Evolutionary conservation across 2,888 invertebrate species (phyloP), one percentile per base, ranked within the genome.

Genomic region (Mylabris sibirica): DNA sequence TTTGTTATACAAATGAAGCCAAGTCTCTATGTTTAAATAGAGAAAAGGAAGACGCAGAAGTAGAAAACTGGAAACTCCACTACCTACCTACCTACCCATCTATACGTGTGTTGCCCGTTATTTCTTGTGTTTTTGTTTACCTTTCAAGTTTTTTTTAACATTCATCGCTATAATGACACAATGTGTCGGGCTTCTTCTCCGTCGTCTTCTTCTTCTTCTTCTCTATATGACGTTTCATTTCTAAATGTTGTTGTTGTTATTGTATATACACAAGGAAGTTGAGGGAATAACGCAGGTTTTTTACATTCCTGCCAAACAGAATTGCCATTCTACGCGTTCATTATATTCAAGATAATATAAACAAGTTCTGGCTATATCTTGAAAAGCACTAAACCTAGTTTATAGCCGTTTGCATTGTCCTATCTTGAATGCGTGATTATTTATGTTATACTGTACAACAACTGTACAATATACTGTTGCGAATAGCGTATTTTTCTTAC

Each of bases 1-100:
- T 81, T 80, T 81, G 80, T 80, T 81, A 80, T 74, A 76, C 76
- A 82, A 81, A 81, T 78, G 79, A 80, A 79, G 78, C 77, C 24
- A 22, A 57, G 73, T 69, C 67, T 74, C 71, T 68, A 65, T 68
- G 65, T 70, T 67, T 24, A 62, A 64, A 66, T 72, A 71, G 72
- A 68, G 66, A 66, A 74, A 69, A 68, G n/a, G n/a, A n/a, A n/a
- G n/a, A n/a, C n/a, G n/a, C n/a, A n/a, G n/a, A n/a, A n/a, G n/a
- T n/a, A n/a, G 67, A 67, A 74, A 71, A 74, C 74, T 72, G 71
- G 72, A 60, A 67, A 64, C 64, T 57, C 57, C 3, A 24, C 57
- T 66, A 64, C 60, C 66, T 63, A 41, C 44, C 38, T 62, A 53
- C 3, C n/a, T n/a, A n/a, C n/a, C n/a, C n/a, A n/a, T n/a, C n/a